phyloP scores from a whole-genome alignment of 2,113 vertebrate species.

The human region GRCh38 chrX:152626001-152626500 shows the following conservation, averaged over 20 bases:
- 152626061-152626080: not conserved
- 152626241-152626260: not conserved
- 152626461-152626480: not conserved
- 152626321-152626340: not conserved
- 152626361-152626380: not conserved
- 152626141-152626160: not conserved
- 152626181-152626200: not conserved
- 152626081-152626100: not conserved
- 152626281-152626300: not conserved
- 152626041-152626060: not conserved
- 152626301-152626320: not conserved
- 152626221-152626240: not conserved
- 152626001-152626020: not conserved
- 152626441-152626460: not conserved
- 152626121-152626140: constrained; percentile 35
- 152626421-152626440: not conserved
- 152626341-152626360: not conserved
- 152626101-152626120: constrained; percentile 18
- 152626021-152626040: not conserved
- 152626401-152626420: not conserved
- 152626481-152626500: not conserved
- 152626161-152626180: not conserved
- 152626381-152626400: not conserved
- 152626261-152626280: not conserved
- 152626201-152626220: not conserved